phyloP scores from a whole-genome alignment of 2,888 invertebrate species.

The Rhamnusium bicolor region DNA sequence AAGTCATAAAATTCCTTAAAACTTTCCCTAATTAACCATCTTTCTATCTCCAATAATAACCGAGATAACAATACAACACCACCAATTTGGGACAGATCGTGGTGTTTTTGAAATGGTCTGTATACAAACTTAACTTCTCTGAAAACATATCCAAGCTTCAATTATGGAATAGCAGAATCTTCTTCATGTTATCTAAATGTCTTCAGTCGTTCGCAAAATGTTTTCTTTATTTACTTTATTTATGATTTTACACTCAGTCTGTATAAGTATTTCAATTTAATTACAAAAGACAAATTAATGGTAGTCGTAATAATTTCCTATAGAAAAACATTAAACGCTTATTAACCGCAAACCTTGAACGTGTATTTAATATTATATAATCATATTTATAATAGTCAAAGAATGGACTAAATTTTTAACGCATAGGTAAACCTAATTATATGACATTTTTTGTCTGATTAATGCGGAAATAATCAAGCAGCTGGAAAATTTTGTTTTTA shows the following conservation, averaged over 20 bases:
- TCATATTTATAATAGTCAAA: background rate
- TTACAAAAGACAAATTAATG: background rate
- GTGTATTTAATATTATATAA: slow-evolving; percentile 8
- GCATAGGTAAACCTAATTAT: background rate
- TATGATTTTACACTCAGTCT: background rate
- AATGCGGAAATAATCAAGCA: background rate
- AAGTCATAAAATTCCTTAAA: no score
- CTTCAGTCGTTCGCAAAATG: no score
- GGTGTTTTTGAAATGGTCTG: no score
- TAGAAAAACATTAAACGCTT: slow-evolving; percentile 20
- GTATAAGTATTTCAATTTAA: background rate
- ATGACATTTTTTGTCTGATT: background rate
- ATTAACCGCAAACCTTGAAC: slow-evolving; percentile 12
- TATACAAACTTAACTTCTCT: no score
- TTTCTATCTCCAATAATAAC: no score
- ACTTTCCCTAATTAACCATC: no score
- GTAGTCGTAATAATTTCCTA: background rate
- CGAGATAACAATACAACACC: no score
- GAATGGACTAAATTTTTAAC: background rate
- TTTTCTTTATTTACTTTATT: no score
- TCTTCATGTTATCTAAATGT: no score
- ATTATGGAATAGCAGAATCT: no score
- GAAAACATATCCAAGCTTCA: no score
- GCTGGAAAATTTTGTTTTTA: background rate
- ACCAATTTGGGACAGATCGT: no score